phyloP scores from a whole-genome alignment of 2,113 vertebrate genomes.

The Paralichthys olivaceus region DNA sequence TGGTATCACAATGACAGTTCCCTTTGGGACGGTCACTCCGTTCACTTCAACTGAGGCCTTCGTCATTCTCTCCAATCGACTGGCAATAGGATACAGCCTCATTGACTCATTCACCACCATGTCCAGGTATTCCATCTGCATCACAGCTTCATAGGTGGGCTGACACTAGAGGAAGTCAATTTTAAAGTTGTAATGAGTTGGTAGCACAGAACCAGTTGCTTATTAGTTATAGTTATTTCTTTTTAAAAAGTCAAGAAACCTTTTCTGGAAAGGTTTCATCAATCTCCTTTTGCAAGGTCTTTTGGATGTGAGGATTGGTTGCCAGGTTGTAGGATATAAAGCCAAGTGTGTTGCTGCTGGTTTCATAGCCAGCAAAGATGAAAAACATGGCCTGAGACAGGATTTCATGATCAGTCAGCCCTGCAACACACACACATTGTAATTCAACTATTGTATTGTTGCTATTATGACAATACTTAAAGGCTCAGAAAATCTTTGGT shows the following conservation, averaged over 20 bases:
- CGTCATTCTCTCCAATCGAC: conserved; percentile 80
- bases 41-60: conserved; percentile 84
- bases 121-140: conserved; percentile 88
- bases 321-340: conserved; percentile 82
- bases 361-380: conserved; percentile 86
- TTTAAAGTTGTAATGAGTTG: not conserved
- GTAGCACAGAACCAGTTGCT: not conserved
- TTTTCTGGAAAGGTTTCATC: conserved; percentile 81
- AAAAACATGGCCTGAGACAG: conserved; percentile 85
- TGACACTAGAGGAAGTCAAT: conserved; percentile 58
- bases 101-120: conserved; percentile 86
- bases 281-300: conserved; percentile 82
- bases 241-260: conserved; percentile 55
- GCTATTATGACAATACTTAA: not conserved
- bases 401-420: conserved; percentile 84
- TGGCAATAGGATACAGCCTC: conserved; percentile 72
- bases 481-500: not conserved
- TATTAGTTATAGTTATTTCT: not conserved
- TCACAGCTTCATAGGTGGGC: conserved; percentile 71
- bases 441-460: not conserved
- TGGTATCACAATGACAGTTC: conserved; percentile 55
- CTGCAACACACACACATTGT: conserved; percentile 66
- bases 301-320: conserved; percentile 78
- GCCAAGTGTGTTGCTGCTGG: conserved; percentile 79
- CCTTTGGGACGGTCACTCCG: conserved; percentile 75